Evolutionary conservation across 2,113 vertebrate species (phyloP), one percentile per base, ranked within the genome.

Genomic region (Sula dactylatra): DNA sequence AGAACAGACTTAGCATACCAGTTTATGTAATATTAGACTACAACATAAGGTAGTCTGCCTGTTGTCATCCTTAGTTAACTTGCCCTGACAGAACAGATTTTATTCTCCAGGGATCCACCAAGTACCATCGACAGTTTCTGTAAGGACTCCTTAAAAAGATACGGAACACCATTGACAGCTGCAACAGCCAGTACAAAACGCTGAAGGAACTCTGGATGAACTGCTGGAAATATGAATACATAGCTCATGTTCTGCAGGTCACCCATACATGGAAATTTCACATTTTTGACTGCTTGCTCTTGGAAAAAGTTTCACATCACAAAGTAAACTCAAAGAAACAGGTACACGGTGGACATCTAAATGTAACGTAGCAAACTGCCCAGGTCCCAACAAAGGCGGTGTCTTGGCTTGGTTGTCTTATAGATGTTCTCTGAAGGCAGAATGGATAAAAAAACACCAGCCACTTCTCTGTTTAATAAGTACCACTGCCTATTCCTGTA

Each of bases 311-410:
- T 67, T 55, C 9, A 11, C 2, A 4, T 22, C 15, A 42, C 52
- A 58, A 82, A 70, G 40, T 61, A 49, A 78, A 70, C 13, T 31
- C 11, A 69, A n/a, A 36, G 11, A 32, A 49, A 81, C 18, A 86
- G 26, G 58, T 17, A 44, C 0, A 4, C 0, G 4, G 13, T 13
- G 8, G 13, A 27, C 3, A 45, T 27, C 21, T 15, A 84, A 61
- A 47, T 7, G 25, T 29, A 45, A 74, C 0, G 3, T 2, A 85
- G 29, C 61, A 71, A 87, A 59, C 78, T 32, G 16, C n/a, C 50
- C 0, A 40, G 13, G 32, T 20, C 20, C 16, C n/a, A 79, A 36
- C 6, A 83, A 69, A 76, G 55, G 47, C 22, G 59, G 24, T 44
- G 8, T 14, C 81, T 82, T 64, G 67, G 38, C 13, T 64, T 49